A percentile compares a stretch with the other conserved stretches of the same genome.
Conservation (phyloP, 2,113 vertebrate species). For the Perca flavescens region DNA sequence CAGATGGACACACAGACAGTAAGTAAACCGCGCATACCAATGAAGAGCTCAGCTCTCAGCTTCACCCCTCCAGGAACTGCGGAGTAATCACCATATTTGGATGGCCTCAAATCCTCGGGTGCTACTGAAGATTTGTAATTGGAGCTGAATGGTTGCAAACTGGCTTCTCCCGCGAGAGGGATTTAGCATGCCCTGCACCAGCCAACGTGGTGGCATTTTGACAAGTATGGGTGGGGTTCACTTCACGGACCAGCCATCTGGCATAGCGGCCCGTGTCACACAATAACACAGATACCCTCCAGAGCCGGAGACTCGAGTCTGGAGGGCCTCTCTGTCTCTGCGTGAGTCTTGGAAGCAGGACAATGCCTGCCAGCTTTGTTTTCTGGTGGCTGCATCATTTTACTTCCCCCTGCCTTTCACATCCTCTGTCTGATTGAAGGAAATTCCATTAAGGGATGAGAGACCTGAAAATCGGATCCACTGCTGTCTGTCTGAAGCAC, state of each 20-base stretch:
- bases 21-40: conserved; percentile 74
- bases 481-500: conserved; percentile 33
- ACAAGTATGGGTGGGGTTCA: conserved; percentile 71
- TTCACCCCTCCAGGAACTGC: conserved; percentile 64
- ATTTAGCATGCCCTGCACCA: conserved; percentile 59
- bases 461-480: conserved; percentile 36
- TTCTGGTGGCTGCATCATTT: conserved; percentile 46
- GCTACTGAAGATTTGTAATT: conserved; percentile 76
- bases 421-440: conserved; percentile 53
- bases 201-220: conserved; percentile 67
- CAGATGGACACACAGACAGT: conserved; percentile 79
- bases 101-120: conserved; percentile 70
- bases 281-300: conserved; percentile 72
- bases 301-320: conserved; percentile 51
- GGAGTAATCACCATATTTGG: conserved; percentile 73
- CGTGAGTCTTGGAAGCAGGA: conserved; percentile 62
- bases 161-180: conserved; percentile 61
- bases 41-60: conserved; percentile 67
- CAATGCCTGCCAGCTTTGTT: conserved; percentile 64
- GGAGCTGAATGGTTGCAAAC: conserved; percentile 73
- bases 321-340: conserved; percentile 56
- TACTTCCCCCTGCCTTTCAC: conserved; percentile 13
- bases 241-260: conserved; percentile 70
- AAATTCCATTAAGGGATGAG: conserved; percentile 65
- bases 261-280: conserved; percentile 48